A percentile compares a stretch with the other conserved stretches of the same genome.
Evolutionary conservation across 2,888 invertebrate genomes (phyloP).

Genomic region (Caenorhabditis panamensis): DNA sequence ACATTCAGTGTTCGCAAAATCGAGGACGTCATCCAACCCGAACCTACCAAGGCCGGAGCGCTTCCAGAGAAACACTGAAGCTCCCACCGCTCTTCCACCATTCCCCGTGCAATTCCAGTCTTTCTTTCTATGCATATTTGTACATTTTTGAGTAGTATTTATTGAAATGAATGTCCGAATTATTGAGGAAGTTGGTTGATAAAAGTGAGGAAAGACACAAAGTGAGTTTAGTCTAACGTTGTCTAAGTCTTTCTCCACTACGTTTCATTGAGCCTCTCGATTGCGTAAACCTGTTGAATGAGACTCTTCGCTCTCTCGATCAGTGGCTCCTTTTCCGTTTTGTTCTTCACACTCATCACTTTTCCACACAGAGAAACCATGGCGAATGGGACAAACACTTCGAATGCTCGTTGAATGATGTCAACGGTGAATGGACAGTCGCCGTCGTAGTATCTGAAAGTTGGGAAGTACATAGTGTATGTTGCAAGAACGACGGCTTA

Average conservation of each 20-base stretch:
- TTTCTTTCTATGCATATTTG: slow-evolving; percentile 20
- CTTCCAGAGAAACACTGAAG: slow-evolving; percentile 43
- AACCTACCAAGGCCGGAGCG: slow-evolving; percentile 19
- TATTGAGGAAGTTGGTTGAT: background rate
- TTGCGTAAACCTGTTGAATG: slow-evolving; percentile 66
- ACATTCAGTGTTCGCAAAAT: background rate
- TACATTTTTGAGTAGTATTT: slow-evolving; percentile 24
- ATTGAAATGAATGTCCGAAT: background rate
- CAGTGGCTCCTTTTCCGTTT: slow-evolving; percentile 65
- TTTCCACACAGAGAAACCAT: slow-evolving; percentile 70
- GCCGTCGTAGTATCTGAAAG: slow-evolving; percentile 55
- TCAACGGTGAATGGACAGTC: slow-evolving; percentile 65
- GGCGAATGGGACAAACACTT: slow-evolving; percentile 66
- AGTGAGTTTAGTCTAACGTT: background rate
- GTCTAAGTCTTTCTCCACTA: background rate
- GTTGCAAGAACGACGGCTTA: too few species aligned
- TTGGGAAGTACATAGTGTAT: background rate
- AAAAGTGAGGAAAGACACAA: background rate
- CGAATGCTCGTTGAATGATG: slow-evolving; percentile 65
- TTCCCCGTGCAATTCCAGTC: slow-evolving; percentile 41
- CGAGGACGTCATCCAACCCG: background rate
- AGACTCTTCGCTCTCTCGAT: slow-evolving; percentile 68
- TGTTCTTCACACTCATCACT: slow-evolving; percentile 64
- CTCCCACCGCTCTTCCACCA: too few species aligned
- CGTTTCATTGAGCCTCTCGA: slow-evolving; percentile 54